Base-by-base conservation (phyloP, 2,888 invertebrate genomes). In the Gibbula magus region DNA sequence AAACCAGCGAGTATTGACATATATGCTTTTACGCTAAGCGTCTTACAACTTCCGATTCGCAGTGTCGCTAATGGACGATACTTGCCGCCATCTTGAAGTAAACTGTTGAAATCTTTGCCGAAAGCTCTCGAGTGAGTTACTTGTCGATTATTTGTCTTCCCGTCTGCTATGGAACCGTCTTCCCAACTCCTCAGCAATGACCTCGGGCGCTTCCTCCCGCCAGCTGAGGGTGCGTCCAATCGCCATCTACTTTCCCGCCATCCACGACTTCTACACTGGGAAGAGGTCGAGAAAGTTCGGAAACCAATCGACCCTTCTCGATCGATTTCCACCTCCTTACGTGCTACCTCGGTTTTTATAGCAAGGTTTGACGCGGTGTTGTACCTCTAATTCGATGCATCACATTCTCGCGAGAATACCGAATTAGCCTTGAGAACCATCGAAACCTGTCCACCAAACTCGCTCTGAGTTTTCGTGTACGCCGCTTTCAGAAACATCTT, bases 71-170 rank as follows among this genome's bases (percentile, higher is more conserved):
- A 70, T 70, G 70, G 70, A 70, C 70, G 35, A 32, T 20, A 70
- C 70, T 70, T 70, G 70, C 70, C 70, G 70, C 70, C 70, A 70
- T 70, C 70, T 70, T 70, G 70, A 39, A 70, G 39, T 70, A 70
- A 70, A 70, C 70, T 35, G 70, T 70, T 70, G 70, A 70, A 70
- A 70, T 70, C 70, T 70, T 70, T 70, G 39, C 29, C 18, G 39
- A 70, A 20, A 35, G 70, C 70, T 70, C 70, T 70, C 35, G 70
- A 70, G 70, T 20, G 35, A 70, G 70, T 70, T 70, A 35, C 70
- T 35, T 3, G 70, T 70, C 70, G 70, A 70, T 70, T 39, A 70
- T 70, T 70, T 70, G 70, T 70, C 35, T 70, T 70, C 70, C 70
- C 70, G 70, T 70, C 70, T 70, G 70, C 70, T 70, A 70, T 35